Evolutionary conservation across 2,113 vertebrate genomes (phyloP).

Genomic region (Mustelus asterias): DNA sequence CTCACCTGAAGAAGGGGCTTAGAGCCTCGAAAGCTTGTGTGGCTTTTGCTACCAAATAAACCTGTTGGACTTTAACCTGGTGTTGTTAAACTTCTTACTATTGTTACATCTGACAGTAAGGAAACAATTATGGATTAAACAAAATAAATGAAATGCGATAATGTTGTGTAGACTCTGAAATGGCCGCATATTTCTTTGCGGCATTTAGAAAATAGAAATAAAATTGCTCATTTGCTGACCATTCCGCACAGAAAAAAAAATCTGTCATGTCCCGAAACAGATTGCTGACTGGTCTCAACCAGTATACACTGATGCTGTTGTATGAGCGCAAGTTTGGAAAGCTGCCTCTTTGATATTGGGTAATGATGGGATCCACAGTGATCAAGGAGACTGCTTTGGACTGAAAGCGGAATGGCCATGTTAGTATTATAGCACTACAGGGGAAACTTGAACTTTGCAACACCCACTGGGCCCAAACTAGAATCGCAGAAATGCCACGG

Average conservation of each 20-base stretch:
- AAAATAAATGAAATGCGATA: background rate
- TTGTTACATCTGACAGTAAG: background rate
- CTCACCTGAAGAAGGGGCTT: too few species aligned
- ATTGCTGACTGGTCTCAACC: background rate
- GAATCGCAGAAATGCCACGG: too few species aligned
- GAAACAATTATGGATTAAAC: background rate
- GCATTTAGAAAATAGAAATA: background rate
- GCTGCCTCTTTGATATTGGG: background rate
- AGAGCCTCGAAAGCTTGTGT: too few species aligned
- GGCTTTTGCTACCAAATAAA: too few species aligned
- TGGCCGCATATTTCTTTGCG: background rate
- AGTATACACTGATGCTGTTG: background rate
- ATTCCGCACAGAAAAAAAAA: background rate
- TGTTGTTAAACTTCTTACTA: too few species aligned
- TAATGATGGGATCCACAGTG: background rate
- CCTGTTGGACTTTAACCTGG: too few species aligned
- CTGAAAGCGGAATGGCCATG: too few species aligned
- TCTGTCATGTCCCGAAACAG: background rate
- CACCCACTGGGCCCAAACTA: too few species aligned
- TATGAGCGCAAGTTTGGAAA: background rate
- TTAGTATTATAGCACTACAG: too few species aligned
- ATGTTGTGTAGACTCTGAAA: background rate
- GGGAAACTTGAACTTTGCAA: too few species aligned
- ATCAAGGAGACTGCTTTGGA: too few species aligned
- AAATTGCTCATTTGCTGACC: background rate